Evolutionary conservation across 1,140 invertebrate genomes (phyloP), one percentile per base, ranked within the genome.

Genomic region (Drosophila nasuta): DNA sequence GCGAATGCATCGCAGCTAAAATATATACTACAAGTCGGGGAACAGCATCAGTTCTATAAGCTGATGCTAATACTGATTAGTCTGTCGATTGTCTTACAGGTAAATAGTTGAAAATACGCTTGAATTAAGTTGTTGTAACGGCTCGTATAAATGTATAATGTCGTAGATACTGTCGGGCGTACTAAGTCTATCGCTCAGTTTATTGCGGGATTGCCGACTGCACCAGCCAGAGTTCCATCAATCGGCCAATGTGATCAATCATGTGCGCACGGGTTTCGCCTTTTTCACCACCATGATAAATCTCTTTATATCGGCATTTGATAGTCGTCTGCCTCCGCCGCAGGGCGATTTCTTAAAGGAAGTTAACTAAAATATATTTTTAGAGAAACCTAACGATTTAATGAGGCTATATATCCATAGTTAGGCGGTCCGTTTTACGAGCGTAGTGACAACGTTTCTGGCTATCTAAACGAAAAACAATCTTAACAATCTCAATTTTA

Each of bases 1-100:
- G 96, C 96, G 1, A 97, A 98, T 91, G 97, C 97, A n/a, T 97
- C 96, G 0, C 97, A 98, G 85, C 93, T 98, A 6, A 97, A 97
- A 92, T 97, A 97, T 81, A 95, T 98, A 11, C 94, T 98, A 0
- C 96, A 96, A 94, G 95, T 97, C 3, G 96, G 96, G 20, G 94
- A 95, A 13, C 95, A 95, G 80, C 96, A 97, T 91, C 95, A 97
- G 89, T 97, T 97, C 92, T 97, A 97, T 86, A 95, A 94, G 52
- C 93, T 97, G 17, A 95, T 98, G 94, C 91, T 98, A 2, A 94
- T 94, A 35, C 94, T 98, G 45, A 97, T 98, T 73, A 95, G 95
- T 38, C 94, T 96, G 17, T 98, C 97, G 6, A 97, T 98, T 62
- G 94, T 97, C n/a, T 93, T 98, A 67, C 97, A 98, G 96, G 97